Evolutionary conservation across 2,888 invertebrate species (phyloP).

Genomic region (Drosophila siamana): DNA sequence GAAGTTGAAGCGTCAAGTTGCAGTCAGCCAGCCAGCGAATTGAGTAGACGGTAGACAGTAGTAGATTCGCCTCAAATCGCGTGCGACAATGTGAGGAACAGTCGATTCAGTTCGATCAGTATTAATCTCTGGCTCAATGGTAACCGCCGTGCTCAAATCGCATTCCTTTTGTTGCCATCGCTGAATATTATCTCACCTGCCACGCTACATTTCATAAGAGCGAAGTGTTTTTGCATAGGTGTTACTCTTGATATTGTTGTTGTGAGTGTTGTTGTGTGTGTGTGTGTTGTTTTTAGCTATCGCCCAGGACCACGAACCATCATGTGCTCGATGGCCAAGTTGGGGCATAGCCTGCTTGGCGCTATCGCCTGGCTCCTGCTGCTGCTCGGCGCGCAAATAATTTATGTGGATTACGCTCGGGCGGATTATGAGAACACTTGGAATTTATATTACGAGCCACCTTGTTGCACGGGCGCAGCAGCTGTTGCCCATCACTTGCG

Average conservation of each 20-base stretch:
- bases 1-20: background rate
- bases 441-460: conserved; percentile 91
- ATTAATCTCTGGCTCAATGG: conserved; percentile 51
- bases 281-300: conserved; percentile 17
- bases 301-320: conserved; percentile 10
- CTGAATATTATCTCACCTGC: background rate
- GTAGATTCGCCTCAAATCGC: conserved; percentile 31
- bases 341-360: conserved; percentile 50
- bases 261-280: conserved; percentile 4
- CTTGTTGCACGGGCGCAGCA: conserved; percentile 88
- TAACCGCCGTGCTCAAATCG: conserved; percentile 39
- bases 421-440: conserved; percentile 89
- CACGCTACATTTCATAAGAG: background rate
- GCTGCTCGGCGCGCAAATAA: conserved; percentile 70
- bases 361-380: conserved; percentile 54
- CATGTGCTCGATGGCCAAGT: conserved; percentile 45
- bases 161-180: conserved; percentile 35
- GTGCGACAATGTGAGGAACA: conserved; percentile 50
- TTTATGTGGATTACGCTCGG: conserved; percentile 84
- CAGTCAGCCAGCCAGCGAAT: background rate
- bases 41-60: background rate
- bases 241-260: background rate
- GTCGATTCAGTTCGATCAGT: conserved; percentile 34
- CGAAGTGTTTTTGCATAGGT: background rate
- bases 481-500: conserved; percentile 89